Percentiles rank a stretch among this genome's conserved stretches.
Conservation (phyloP, 2,113 vertebrate species). For the Thamnaconus septentrionalis region DNA sequence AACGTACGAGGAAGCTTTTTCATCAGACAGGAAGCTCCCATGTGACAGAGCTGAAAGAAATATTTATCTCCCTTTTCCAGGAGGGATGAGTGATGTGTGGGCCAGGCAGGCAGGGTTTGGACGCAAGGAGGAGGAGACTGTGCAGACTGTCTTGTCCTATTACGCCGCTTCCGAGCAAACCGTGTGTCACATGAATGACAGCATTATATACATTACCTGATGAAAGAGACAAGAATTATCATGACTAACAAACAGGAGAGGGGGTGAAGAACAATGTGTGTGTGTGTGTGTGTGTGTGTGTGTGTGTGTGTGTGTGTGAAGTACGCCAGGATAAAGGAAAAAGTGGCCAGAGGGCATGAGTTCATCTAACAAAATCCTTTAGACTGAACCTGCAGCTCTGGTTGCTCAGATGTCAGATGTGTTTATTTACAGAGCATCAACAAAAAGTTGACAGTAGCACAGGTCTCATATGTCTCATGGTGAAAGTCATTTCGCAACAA, state of each 20-base stretch:
- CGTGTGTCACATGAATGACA: not conserved
- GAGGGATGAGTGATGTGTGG: conserved; percentile 67
- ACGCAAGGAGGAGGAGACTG: conserved; percentile 29
- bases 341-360: conserved; percentile 23
- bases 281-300: not conserved
- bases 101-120: conserved; percentile 53
- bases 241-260: conserved; percentile 42
- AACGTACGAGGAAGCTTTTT: conserved; percentile 44
- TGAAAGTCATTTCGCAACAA: too few species aligned
- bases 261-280: conserved; percentile 55
- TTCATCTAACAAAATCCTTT: conserved; percentile 55
- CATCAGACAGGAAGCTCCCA: conserved; percentile 64
- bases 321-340: not conserved
- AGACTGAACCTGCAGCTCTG: conserved; percentile 60
- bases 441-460: conserved; percentile 57
- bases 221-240: conserved; percentile 25
- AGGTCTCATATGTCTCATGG: conserved; percentile 22
- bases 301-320: conserved; percentile 42
- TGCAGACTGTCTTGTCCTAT: not conserved
- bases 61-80: conserved; percentile 66
- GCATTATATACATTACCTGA: conserved; percentile 49
- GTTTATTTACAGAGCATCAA: conserved; percentile 59
- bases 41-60: conserved; percentile 70
- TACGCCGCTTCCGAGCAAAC: too few species aligned
- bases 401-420: conserved; percentile 66